Evolutionary conservation across 2,888 invertebrate genomes (phyloP).

Genomic region (Chrysomela aeneicollis): DNA sequence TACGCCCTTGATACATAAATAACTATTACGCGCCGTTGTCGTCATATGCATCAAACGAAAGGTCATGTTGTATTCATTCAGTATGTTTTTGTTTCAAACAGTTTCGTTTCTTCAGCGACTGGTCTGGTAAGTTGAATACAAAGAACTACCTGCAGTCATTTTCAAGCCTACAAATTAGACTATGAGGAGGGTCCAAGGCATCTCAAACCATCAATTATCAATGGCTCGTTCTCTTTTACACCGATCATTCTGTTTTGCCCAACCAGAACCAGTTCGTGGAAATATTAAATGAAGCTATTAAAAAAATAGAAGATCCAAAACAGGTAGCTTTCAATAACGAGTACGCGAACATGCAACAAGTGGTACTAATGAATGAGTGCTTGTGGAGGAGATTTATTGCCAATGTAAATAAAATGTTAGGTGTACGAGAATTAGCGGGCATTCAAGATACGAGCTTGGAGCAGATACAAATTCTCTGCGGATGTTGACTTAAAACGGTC

Average conservation of each 20-base stretch:
- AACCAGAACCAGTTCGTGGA: constrained; percentile 1
- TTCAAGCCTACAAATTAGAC: neutral
- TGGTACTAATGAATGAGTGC: constrained; percentile 22
- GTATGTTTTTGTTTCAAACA: too few relatives aligned
- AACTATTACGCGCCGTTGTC: too few relatives aligned
- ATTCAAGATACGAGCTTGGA: neutral
- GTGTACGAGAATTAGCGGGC: neutral
- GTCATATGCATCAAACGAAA: too few relatives aligned
- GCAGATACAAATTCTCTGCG: neutral
- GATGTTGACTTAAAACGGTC: neutral
- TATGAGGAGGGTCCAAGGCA: neutral
- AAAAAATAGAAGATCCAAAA: constrained; percentile 22
- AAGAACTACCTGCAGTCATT: too few relatives aligned
- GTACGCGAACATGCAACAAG: constrained; percentile 25
- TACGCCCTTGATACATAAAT: too few relatives aligned
- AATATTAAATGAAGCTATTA: constrained; percentile 13
- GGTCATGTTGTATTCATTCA: too few relatives aligned
- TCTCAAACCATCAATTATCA: constrained; percentile 3
- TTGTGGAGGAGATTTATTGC: constrained; percentile 7
- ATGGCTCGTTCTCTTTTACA: constrained; percentile 5
- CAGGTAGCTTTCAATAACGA: constrained; percentile 30
- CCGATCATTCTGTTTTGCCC: constrained; percentile 7
- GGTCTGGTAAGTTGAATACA: neutral
- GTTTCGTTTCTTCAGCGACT: too few relatives aligned
- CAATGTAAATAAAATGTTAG: constrained; percentile 7